Base-by-base conservation (phyloP, 1,140 invertebrate species). In the Melitaea cinxia region DNA sequence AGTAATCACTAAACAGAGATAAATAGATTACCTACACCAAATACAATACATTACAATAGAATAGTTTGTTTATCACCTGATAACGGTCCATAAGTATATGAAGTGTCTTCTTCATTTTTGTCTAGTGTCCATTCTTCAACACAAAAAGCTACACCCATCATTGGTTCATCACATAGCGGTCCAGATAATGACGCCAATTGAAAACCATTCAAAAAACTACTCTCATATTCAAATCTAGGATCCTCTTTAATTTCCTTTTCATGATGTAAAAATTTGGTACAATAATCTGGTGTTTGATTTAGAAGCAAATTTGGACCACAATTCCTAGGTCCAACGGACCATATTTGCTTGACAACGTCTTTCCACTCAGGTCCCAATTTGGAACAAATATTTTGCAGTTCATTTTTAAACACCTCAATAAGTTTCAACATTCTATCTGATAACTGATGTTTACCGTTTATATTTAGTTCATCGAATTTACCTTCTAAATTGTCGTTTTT, bases 121-220 rank as follows among this genome's bases (percentile, higher is more conserved):
- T 93, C 86, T 5, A 94, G 80, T 56, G 92, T 91, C 96, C 96
- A 97, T 76, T 95, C 95, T 79, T 98, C 95, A 1, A 99, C 92
- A 65, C 97, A 92, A 88, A 99, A 98, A 59, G 95, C 96, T 0
- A 99, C 96, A 1, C 98, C 98, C 92, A 96, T 96, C 95, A 99
- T 96, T 14, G 98, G 97, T 80, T 99, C 98, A 83, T 99, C 97
- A 91, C 98, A 99, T 15, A 99, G 82, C 3, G 98, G 97, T 3
- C 98, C 98, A 47, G 96, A 94, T 12, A 96, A 86, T 1, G 96
- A 96, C 0, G 97, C 97, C 78, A 99, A 85, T 93, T 99, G 97
- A 88, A 99, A 99, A 1, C 98, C 98, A 92, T 96, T 98, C 1
- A 99, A 92, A 81, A 99, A 94, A 88, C 95, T 96, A 80, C 93